Evolutionary conservation across 2,888 invertebrate species (phyloP).

Genomic region (Antheraea assamensis): DNA sequence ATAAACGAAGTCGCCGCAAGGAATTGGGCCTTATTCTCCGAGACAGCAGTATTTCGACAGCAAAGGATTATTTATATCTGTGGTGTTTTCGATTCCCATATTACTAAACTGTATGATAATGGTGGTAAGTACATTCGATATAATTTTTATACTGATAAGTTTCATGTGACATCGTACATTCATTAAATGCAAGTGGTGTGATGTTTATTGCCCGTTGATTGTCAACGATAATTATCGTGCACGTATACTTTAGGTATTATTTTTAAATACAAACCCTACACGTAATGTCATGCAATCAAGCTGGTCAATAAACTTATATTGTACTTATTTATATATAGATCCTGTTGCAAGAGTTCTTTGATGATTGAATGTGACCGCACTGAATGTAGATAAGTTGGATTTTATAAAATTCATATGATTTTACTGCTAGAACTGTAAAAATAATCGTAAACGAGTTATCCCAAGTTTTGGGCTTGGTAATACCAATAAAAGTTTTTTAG

Average conservation of each 20-base stretch:
- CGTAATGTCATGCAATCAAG: not conserved
- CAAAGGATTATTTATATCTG: constrained; percentile 95
- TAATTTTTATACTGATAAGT: constrained; percentile 2
- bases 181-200: not conserved
- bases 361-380: too few species aligned
- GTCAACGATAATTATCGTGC: not conserved
- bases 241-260: not conserved
- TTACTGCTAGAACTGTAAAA: too few species aligned
- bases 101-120: constrained; percentile 95
- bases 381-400: too few species aligned
- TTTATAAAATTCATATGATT: not conserved
- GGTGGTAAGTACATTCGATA: constrained; percentile 87
- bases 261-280: not conserved
- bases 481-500: too few species aligned
- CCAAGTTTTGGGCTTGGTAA: too few species aligned
- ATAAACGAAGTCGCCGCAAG: constrained; percentile 94
- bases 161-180: not conserved
- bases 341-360: too few species aligned
- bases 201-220: not conserved
- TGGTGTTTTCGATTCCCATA: constrained; percentile 96
- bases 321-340: not conserved
- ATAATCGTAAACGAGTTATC: too few species aligned
- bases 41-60: constrained; percentile 97
- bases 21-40: constrained; percentile 94
- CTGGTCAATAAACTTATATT: not conserved